phyloP scores from a whole-genome alignment of 2,888 invertebrate genomes.

The Callosobruchus maculatus region DNA sequence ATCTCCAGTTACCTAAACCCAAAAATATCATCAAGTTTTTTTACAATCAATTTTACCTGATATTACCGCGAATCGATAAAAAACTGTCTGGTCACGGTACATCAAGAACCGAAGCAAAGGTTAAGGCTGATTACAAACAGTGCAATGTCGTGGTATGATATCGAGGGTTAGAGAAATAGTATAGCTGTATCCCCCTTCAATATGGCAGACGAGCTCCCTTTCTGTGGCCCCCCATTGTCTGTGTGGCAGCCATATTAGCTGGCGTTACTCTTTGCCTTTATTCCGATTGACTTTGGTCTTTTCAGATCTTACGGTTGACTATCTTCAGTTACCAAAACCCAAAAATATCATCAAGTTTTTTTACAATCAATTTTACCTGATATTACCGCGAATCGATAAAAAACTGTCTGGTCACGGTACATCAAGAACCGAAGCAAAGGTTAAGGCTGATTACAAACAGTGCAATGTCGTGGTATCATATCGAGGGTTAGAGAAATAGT shows the following conservation, averaged over 20 bases:
- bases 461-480: slow-evolving; percentile 36
- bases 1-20: background rate
- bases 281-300: too few species aligned
- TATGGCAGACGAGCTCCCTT: slow-evolving; percentile 44
- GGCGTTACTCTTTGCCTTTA: too few species aligned
- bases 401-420: background rate
- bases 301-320: too few species aligned
- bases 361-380: background rate
- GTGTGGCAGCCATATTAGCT: too few species aligned
- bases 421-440: background rate
- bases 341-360: background rate
- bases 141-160: slow-evolving; percentile 36
- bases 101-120: background rate
- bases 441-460: slow-evolving; percentile 15
- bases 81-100: background rate
- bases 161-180: slow-evolving; percentile 40
- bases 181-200: slow-evolving; percentile 34
- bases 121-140: slow-evolving; percentile 15
- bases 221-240: too few species aligned
- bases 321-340: background rate
- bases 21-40: background rate
- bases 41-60: background rate
- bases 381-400: background rate
- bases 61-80: background rate
- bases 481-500: slow-evolving; percentile 40